These are phyloP conservation scores for Rhipidura dahli DNA, from an alignment of 2,113 vertebrate species.

Conservation along the genomic window DNA sequence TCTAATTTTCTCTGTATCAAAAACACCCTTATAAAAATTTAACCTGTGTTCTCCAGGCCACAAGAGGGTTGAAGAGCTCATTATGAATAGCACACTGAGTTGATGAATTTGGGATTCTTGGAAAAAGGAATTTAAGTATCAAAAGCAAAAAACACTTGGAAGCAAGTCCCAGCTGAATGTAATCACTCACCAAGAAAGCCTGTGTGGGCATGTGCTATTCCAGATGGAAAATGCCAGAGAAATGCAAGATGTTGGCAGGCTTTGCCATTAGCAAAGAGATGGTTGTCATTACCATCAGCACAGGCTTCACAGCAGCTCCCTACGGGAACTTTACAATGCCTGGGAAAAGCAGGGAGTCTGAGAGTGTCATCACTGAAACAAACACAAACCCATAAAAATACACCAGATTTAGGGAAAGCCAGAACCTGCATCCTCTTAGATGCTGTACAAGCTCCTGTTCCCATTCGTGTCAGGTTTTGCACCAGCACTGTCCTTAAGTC, in stretches of 20 bases:
- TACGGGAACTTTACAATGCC: background rate
- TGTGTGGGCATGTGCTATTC: background rate
- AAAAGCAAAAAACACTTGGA: background rate
- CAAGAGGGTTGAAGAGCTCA: background rate
- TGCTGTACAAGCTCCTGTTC: background rate
- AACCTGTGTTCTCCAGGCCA: background rate
- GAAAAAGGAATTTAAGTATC: background rate
- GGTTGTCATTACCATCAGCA: background rate
- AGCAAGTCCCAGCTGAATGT: background rate
- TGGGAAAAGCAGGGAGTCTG: background rate
- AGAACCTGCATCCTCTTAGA: background rate
- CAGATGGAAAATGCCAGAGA: background rate
- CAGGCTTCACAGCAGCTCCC: background rate
- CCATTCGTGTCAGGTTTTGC: background rate
- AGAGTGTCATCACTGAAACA: background rate
- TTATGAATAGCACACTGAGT: background rate
- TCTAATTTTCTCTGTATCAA: background rate
- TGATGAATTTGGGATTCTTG: background rate
- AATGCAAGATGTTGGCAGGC: background rate
- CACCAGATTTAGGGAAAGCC: background rate
- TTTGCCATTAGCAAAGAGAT: background rate
- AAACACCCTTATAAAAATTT: background rate
- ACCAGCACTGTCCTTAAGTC: background rate
- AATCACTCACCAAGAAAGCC: background rate
- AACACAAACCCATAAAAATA: background rate